Percentiles rank a stretch among this genome's conserved stretches.
These are phyloP conservation scores for Arizona elegans DNA, from an alignment of 2,113 vertebrate genomes.

Conservation along the genomic window DNA sequence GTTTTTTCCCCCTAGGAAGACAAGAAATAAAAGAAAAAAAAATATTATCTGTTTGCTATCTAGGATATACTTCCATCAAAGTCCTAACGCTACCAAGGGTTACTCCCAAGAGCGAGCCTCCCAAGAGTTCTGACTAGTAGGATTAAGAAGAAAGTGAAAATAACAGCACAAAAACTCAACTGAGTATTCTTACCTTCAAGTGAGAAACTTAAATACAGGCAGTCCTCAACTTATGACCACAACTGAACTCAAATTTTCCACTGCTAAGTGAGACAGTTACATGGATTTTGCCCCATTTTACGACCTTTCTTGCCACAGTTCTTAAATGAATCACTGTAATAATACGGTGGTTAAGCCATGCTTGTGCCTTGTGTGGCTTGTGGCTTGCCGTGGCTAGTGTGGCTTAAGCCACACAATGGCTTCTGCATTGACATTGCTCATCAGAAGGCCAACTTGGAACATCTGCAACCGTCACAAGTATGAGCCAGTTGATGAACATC, in stretches of 20 bases:
- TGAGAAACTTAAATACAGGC: background rate
- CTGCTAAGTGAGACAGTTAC: no score
- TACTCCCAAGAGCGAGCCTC: background rate
- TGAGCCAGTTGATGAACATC: background rate
- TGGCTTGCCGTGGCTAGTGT: no score
- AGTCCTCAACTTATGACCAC: no score
- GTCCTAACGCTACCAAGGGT: background rate
- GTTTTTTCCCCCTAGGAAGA: background rate
- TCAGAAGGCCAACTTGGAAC: no score
- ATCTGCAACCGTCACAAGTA: background rate
- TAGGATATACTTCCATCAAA: background rate
- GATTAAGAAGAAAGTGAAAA: background rate
- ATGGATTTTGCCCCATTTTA: no score
- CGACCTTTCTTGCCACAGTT: no score
- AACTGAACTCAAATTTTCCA: no score
- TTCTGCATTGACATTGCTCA: no score
- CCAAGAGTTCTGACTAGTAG: background rate
- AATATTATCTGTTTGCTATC: background rate
- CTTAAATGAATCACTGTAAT: no score
- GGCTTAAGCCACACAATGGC: no score
- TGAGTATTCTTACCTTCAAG: background rate
- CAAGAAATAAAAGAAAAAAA: background rate
- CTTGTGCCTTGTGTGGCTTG: no score
- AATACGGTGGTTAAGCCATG: no score
- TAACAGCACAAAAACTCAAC: background rate